Percentiles rank a stretch among this genome's conserved stretches.
phyloP scores from a whole-genome alignment of 2,113 vertebrate genomes.

The Anser brachyrhynchus region DNA sequence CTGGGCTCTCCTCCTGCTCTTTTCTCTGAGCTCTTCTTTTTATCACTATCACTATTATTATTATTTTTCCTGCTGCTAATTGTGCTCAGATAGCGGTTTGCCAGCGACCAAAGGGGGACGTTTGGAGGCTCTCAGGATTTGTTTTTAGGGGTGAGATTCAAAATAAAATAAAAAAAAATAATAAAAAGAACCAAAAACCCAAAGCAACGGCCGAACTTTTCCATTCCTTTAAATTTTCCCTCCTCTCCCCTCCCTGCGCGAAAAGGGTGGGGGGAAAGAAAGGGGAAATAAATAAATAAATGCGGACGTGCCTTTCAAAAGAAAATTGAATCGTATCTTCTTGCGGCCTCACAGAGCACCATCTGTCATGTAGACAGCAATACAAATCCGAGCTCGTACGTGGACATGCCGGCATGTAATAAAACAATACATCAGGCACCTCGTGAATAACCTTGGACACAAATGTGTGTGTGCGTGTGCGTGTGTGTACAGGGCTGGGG shows the following conservation, averaged over 20 bases:
- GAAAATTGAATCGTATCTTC: constrained; percentile 67
- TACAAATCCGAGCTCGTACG: constrained; percentile 61
- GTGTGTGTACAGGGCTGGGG: background rate
- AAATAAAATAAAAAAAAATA: too few relatives aligned
- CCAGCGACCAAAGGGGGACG: background rate
- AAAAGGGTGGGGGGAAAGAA: background rate
- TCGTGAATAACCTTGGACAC: constrained; percentile 52
- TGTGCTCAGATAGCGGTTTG: background rate
- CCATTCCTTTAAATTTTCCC: constrained; percentile 56
- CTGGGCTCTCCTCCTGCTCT: background rate
- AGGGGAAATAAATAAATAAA: constrained; percentile 42
- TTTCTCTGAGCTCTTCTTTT: background rate
- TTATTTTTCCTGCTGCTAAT: background rate
- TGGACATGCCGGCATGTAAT: constrained; percentile 51
- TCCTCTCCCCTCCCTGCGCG: background rate
- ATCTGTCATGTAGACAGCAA: constrained; percentile 77
- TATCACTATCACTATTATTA: background rate
- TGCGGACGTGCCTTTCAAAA: constrained; percentile 60
- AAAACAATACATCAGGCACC: constrained; percentile 69
- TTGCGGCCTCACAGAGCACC: constrained; percentile 70
- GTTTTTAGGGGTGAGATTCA: background rate
- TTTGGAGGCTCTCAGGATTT: background rate
- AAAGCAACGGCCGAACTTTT: constrained; percentile 8
- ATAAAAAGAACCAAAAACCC: background rate
- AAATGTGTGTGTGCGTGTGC: background rate